Evolutionary conservation across 2,113 vertebrate species (phyloP), one percentile per base, ranked within the genome.

Genomic region (Piaya cayana): DNA sequence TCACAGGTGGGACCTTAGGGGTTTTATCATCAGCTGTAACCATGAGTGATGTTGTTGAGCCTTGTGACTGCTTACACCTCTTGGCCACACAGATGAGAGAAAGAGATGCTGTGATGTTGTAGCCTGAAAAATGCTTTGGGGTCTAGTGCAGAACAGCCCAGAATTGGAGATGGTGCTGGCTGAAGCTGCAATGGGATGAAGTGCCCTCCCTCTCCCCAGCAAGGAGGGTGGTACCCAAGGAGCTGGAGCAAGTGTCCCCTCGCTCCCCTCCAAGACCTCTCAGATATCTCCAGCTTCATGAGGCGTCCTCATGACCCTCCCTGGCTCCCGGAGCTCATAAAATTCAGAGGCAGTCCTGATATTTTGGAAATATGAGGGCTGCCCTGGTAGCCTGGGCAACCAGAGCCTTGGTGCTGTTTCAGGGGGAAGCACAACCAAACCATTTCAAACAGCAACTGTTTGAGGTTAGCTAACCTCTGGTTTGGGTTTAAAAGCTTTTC

Each of bases 281-380:
- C 1, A 2, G 34, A 3, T 3, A 8, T 15, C 30, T 32, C 67
- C 71, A 49, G 52, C 34, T 13, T 7, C 13, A 4, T 1, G 15
- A 67, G 58, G 22, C 22, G 20, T 32, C 32, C n/a, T 30, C 68
- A 17, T 8, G 26, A 34, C 13, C 13, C 34, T 23, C 59, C 29
- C 37, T 25, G 25, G 9, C 10, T 22, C 50, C 52, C 43, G 65
- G 65, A 71, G 37, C 19, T 85, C 37, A 69, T 15, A 1, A 4
- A 53, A 52, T 11, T 4, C 42, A 6, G 50, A 36, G 30, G 6
- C 23, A 29, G 27, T 4, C 4, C 45, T 4, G 20, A 8, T 4
- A 14, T 2, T 22, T 17, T 26, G 30, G 18, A 21, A 27, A 29
- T 8, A 7, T 0, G 1, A 50, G n/a, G 45, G 3, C 4, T 45